A percentile compares a stretch with the other conserved stretches of the same genome.
Evolutionary conservation across 2,888 invertebrate genomes (phyloP).

Genomic region (Tupiocoris notatus): DNA sequence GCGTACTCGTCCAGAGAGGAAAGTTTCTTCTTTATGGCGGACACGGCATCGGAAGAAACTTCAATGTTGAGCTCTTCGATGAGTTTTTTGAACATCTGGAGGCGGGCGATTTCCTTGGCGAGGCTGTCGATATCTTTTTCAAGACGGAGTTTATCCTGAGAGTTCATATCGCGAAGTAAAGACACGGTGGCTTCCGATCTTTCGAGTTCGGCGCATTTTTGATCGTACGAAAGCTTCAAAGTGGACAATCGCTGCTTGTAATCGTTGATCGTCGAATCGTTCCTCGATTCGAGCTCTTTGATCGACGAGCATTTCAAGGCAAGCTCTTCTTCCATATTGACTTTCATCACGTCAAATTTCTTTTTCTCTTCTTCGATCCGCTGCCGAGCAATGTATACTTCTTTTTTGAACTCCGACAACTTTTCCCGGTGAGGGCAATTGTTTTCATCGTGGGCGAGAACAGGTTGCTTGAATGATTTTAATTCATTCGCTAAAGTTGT

Average conservation of each 20-base stretch:
- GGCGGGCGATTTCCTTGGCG: conserved; percentile 4
- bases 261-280: neutral
- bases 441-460: conserved; percentile 10
- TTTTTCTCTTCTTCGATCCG: conserved; percentile 8
- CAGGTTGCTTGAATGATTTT: neutral
- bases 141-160: conserved; percentile 25
- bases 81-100: neutral
- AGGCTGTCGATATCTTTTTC: conserved; percentile 22
- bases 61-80: conserved; percentile 6
- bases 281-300: conserved; percentile 34
- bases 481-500: neutral
- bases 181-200: conserved; percentile 18
- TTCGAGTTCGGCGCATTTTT: conserved; percentile 12
- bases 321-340: conserved; percentile 42
- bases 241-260: conserved; percentile 9
- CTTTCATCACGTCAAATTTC: conserved; percentile 35
- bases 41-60: neutral
- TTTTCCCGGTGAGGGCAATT: conserved; percentile 19
- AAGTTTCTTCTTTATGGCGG: conserved; percentile 9
- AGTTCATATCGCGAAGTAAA: conserved; percentile 24
- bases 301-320: conserved; percentile 30
- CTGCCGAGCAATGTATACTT: conserved; percentile 2
- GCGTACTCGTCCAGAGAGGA: neutral
- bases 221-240: neutral
- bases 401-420: conserved; percentile 18